Conservation (phyloP, 2,888 invertebrate genomes). For the Leptinotarsa peninsularis region DNA sequence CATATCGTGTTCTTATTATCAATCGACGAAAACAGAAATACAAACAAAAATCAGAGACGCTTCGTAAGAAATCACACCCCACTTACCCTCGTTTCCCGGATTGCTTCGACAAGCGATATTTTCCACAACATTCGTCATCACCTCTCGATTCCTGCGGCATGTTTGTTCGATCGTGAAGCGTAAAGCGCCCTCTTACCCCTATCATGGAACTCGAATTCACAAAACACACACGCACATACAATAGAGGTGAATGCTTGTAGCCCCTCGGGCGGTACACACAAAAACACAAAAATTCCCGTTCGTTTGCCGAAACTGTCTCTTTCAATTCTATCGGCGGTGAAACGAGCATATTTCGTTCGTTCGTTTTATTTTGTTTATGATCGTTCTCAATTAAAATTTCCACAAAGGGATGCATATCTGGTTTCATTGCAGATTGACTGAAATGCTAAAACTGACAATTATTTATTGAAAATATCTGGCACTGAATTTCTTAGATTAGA, state of each 20-base stretch:
- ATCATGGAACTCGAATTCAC: constrained; percentile 35
- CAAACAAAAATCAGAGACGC: constrained; percentile 13
- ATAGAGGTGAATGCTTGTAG: constrained; percentile 35
- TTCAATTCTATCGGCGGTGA: constrained; percentile 10
- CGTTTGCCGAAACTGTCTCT: constrained; percentile 37
- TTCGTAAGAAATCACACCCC: constrained; percentile 7
- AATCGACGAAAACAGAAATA: neutral
- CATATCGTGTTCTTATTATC: neutral
- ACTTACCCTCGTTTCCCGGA: constrained; percentile 13
- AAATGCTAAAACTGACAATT: neutral
- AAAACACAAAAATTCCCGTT: constrained; percentile 36
- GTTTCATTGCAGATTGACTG: neutral
- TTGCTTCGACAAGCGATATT: constrained; percentile 31
- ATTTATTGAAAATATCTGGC: no score
- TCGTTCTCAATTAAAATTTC: neutral
- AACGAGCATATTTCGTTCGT: constrained; percentile 7
- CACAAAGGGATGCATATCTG: neutral
- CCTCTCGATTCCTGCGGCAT: constrained; percentile 34
- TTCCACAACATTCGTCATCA: constrained; percentile 32
- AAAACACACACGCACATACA: constrained; percentile 33
- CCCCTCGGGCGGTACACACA: constrained; percentile 34
- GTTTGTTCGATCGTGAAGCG: constrained; percentile 36
- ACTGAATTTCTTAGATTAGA: no score
- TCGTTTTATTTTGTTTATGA: constrained; percentile 1
- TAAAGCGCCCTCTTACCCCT: constrained; percentile 35